Base-by-base conservation (phyloP, 1,140 invertebrate species). In the Eubasilissa regina region DNA sequence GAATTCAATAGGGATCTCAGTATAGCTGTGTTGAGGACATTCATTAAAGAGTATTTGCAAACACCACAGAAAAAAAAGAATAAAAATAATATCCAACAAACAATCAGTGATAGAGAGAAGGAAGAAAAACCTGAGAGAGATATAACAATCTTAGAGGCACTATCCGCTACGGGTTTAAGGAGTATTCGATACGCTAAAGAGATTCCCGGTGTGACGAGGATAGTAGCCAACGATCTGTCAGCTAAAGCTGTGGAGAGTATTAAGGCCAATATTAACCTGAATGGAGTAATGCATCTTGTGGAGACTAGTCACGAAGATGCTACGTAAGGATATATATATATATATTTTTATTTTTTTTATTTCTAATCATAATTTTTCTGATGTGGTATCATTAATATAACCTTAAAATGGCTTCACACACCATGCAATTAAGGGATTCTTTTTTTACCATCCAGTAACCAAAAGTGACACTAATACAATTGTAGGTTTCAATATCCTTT, bases 181-280 rank as follows among this genome's bases (percentile, higher is more conserved):
- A 98, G 98, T 55, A 96, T 99, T 83, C 91, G 99, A 21, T 99
- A 99, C 90, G 98, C 98, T 0, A 94, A 97, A 85, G 98, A 99
- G 92, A 91, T 99, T 17, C 91, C 93, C 3, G 93, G 94, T 60
- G 88, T 99, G 0, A 93, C 92, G 60, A 90, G 94, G 85, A 94
- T 99, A 19, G 87, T 98, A 62, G 97, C 98, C 0, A 99, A 99
- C 90, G 99, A 99, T 87, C 92, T 98, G 80, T 97, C 96, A n/a
- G 85, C 89, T 47, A 90, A 91, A 83, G 98, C 98, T 45, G 96
- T 98, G 3, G 92, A 95, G 74, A 93, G 93, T 78, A 99, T 99
- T 25, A 91, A 93, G 83, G 89, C 90, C 45, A 99, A 99, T 89
- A 91, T 97, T 56, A 84, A 90, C 70, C 89, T 93, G 78, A 99